Evolutionary conservation across 2,113 vertebrate genomes (phyloP), one percentile per base, ranked within the genome.

Genomic region (Limnothrissa miodon): DNA sequence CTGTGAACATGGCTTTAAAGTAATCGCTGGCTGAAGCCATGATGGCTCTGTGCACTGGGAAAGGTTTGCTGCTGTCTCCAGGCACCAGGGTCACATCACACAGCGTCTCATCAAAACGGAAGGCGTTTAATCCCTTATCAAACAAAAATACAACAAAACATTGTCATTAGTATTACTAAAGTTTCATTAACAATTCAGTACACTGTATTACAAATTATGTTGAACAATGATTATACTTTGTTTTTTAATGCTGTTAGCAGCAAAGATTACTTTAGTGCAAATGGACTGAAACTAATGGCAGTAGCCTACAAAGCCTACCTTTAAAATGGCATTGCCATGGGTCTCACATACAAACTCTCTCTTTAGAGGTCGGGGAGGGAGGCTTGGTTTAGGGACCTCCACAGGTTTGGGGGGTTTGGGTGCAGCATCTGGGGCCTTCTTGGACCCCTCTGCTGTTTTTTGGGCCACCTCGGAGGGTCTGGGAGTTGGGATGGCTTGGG

Each of bases 1-100:
- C 88, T 82, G 95, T 95, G 86, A 96, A 96, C 95, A 96, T 96
- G 1, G 95, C 95, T 78, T 96, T 96, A 86, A 96, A 96, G 87
- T 96, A 96, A 87, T 96, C 95, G 2, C 94, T 95, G 87, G 90
- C 93, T 5, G 95, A 96, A 23, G 95, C 95, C 95, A 96, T 95
- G 87, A 96, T 91, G 78, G 95, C 92, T 78, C 95, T 89, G 90
- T 96, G 95, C 23, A 94, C 95, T 0, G 92, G 93, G 82, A 95
- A 96, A 0, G 74, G 86, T 48, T 95, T 92, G 15, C 82, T 85
- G 42, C 95, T 92, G 90, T 96, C 95, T 0, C 93, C 95, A 13
- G 95, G 92, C 86, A 95, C 66, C 87, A 96, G 70, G 79, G 91
- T 87, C 0, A 96, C 95, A 19, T 96, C 95, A 83, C 95, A 95